These are phyloP conservation scores for Cinclus mexicanus DNA, from an alignment of 2,113 vertebrate species.

Conservation along the genomic window DNA sequence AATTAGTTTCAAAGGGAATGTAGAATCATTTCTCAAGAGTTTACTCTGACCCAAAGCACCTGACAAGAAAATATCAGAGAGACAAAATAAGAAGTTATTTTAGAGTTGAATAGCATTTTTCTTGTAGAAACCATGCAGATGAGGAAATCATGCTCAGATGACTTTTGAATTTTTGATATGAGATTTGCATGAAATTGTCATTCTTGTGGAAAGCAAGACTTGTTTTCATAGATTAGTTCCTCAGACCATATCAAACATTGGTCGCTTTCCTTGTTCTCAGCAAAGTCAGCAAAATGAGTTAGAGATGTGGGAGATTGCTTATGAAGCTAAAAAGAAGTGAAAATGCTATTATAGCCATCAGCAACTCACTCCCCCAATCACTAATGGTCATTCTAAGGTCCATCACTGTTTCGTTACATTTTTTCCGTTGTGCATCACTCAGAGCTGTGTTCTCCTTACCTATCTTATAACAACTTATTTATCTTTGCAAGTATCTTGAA, in stretches of 20 bases:
- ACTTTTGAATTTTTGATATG: background rate
- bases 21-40: constrained; percentile 66
- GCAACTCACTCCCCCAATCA: background rate
- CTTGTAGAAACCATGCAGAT: background rate
- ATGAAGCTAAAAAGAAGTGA: background rate
- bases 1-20: constrained; percentile 86
- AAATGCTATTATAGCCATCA: background rate
- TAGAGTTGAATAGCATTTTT: constrained; percentile 25
- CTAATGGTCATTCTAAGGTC: background rate
- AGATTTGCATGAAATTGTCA: background rate
- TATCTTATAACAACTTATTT: background rate
- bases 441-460: background rate
- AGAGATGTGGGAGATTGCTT: background rate
- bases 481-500: background rate
- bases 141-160: background rate
- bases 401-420: background rate
- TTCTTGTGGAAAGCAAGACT: background rate
- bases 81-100: constrained; percentile 59
- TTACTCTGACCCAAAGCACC: constrained; percentile 61
- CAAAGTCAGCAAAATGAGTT: background rate
- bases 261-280: background rate
- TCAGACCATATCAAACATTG: background rate
- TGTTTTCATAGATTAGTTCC: background rate
- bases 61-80: constrained; percentile 69
- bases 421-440: background rate